phyloP scores from a whole-genome alignment of 2,113 vertebrate species.

The Diadophis punctatus region DNA sequence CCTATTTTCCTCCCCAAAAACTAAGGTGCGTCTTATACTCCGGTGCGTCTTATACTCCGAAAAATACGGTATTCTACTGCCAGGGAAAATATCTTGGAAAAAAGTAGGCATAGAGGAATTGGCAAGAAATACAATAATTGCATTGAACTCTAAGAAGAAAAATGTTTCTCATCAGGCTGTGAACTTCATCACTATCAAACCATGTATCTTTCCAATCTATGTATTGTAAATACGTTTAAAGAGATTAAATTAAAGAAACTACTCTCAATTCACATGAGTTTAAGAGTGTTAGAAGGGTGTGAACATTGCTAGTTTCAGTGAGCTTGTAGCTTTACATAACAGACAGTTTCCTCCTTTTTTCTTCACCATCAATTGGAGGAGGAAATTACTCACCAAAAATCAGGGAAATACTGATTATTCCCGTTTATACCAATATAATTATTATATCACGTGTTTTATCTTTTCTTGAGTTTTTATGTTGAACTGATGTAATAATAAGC shows the following conservation, averaged over 20 bases:
- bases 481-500: background rate
- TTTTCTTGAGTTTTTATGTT: background rate
- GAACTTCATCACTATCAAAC: background rate
- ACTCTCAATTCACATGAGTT: background rate
- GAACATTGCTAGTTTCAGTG: background rate
- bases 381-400: background rate
- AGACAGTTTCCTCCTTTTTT: background rate
- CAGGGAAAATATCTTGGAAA: background rate
- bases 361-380: background rate
- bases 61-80: too few relatives aligned
- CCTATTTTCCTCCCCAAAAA: too few relatives aligned
- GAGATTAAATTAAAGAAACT: conserved; percentile 10
- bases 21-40: too few relatives aligned
- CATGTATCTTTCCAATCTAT: conserved; percentile 19
- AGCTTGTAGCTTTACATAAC: background rate
- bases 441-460: background rate
- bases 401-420: background rate
- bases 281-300: background rate
- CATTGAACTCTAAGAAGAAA: background rate
- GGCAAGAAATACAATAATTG: background rate
- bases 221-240: background rate
- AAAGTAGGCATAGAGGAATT: background rate
- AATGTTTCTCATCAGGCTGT: conserved; percentile 42
- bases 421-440: background rate
- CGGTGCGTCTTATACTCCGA: too few relatives aligned